These are phyloP conservation scores for Lasaia peninsularis DNA, from an alignment of 1,140 invertebrate species.

Conservation along the genomic window DNA sequence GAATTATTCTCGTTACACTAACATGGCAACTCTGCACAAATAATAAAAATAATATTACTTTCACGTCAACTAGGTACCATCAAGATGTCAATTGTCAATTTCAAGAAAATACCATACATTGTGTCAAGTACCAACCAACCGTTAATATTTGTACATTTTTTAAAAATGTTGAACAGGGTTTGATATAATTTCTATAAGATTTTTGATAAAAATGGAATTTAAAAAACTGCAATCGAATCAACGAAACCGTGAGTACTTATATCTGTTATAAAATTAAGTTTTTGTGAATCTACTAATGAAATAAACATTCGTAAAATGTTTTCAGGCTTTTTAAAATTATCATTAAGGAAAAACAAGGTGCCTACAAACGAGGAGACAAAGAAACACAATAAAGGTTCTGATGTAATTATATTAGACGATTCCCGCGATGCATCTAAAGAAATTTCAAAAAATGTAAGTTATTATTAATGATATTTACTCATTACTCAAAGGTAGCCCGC, in stretches of 20 bases:
- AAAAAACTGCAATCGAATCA: slow-evolving; percentile 29
- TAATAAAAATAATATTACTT: too few relatives aligned
- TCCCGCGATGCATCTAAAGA: slow-evolving; percentile 55
- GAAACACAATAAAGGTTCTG: slow-evolving; percentile 39
- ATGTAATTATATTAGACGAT: slow-evolving; percentile 58
- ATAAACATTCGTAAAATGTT: slow-evolving; percentile 18
- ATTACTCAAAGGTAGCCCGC: too few relatives aligned
- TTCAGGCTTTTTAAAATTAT: slow-evolving; percentile 53
- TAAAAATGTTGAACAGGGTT: slow-evolving; percentile 13
- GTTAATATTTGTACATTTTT: slow-evolving; percentile 19
- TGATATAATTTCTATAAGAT: slow-evolving; percentile 11
- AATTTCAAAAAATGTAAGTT: slow-evolving; percentile 45
- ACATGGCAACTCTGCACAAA: not conserved
- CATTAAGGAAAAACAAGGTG: slow-evolving; percentile 55
- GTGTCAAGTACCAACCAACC: slow-evolving; percentile 13
- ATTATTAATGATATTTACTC: not conserved
- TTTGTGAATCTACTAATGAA: not conserved
- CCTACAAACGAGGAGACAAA: slow-evolving; percentile 31
- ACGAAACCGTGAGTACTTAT: slow-evolving; percentile 43
- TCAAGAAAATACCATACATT: not conserved
- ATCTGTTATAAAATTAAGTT: not conserved
- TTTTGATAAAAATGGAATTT: slow-evolving; percentile 37
- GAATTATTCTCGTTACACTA: too few relatives aligned
- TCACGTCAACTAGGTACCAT: too few relatives aligned
- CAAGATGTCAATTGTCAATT: too few relatives aligned